phyloP scores from a whole-genome alignment of 2,888 invertebrate species.

The Lacanobia oleracea region DNA sequence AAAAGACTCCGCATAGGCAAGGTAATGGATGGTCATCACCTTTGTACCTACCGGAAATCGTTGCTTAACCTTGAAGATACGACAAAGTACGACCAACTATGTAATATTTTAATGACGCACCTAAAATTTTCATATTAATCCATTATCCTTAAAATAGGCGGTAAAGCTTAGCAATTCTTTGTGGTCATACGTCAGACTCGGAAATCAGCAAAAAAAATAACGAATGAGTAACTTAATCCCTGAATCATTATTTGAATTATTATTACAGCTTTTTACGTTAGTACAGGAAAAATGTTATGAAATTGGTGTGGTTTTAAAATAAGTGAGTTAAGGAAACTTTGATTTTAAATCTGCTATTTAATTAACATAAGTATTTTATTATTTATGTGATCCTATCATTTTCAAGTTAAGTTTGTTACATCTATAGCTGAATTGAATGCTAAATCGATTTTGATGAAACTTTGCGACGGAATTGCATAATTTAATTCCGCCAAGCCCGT shows the following conservation, averaged over 20 bases:
- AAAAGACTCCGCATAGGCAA: too few relatives aligned
- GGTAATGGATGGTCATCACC: too few relatives aligned
- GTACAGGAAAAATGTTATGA: not conserved
- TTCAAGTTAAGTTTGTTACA: too few relatives aligned
- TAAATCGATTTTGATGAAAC: too few relatives aligned
- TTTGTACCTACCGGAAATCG: too few relatives aligned
- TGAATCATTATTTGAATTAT: conserved; percentile 22
- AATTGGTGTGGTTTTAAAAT: not conserved
- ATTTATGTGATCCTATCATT: too few relatives aligned
- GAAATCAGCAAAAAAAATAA: not conserved
- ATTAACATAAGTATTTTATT: too few relatives aligned
- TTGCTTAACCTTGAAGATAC: too few relatives aligned
- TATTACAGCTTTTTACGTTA: not conserved
- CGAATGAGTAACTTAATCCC: conserved; percentile 1
- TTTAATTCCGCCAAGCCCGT: too few relatives aligned
- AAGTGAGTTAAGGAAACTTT: not conserved
- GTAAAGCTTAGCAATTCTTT: too few relatives aligned
- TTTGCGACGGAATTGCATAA: too few relatives aligned
- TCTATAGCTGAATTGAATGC: too few relatives aligned
- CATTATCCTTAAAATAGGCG: not conserved
- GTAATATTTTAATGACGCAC: not conserved
- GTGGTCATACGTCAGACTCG: not conserved
- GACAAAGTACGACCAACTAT: not conserved
- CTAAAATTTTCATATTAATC: not conserved
- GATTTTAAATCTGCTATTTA: not conserved